A percentile compares a stretch with the other conserved stretches of the same genome.
phyloP scores from a whole-genome alignment of 2,797 vertebrate species.

The Momotus momota region DNA sequence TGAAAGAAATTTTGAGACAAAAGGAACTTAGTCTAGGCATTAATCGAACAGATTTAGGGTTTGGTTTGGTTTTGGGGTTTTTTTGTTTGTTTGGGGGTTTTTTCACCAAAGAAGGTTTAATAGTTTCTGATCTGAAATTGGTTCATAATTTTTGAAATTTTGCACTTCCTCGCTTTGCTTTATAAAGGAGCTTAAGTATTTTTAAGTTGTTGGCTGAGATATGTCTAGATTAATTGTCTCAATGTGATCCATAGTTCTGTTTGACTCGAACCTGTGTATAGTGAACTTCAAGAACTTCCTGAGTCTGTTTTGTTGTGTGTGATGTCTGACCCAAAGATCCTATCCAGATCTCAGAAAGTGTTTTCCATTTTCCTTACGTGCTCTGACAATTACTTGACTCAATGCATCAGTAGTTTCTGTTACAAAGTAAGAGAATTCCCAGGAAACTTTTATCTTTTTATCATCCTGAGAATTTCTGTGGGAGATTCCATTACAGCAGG shows the following conservation, averaged over 20 bases:
- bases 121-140: not conserved
- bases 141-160: not conserved
- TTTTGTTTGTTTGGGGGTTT: not conserved
- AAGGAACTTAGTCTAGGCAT: not conserved
- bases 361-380: not conserved
- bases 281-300: not conserved
- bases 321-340: not conserved
- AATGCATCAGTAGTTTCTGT: not conserved
- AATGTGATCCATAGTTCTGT: not conserved
- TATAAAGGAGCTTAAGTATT: not conserved
- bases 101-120: not conserved
- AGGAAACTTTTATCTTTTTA: not conserved
- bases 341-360: not conserved
- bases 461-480: not conserved
- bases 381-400: not conserved
- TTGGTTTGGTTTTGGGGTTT: not conserved
- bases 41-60: not conserved
- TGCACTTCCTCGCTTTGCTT: not conserved
- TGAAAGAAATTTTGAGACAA: not conserved
- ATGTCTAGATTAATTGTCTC: not conserved
- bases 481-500: not conserved
- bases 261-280: not conserved
- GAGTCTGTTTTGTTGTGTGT: not conserved
- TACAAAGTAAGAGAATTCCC: not conserved
- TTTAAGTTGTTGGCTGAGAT: not conserved